Conservation (phyloP, 2,797 vertebrate species). For the Pangasius larnaudii region DNA sequence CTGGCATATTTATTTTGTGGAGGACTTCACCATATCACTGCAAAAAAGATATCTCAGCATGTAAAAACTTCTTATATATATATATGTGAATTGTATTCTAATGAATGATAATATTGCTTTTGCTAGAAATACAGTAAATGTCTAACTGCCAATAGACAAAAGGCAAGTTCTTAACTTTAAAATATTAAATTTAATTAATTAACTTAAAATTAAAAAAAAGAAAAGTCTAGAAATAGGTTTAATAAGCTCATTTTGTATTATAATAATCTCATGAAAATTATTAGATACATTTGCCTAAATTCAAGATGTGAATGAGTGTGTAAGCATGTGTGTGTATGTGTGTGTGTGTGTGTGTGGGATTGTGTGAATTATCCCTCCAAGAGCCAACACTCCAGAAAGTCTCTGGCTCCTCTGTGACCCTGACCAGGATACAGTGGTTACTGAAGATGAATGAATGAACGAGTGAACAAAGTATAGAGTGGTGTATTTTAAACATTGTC, state of each 20-base stretch:
- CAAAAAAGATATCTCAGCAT: background rate
- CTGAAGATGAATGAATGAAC: background rate
- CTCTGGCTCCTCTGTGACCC: background rate
- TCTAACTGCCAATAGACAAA: background rate
- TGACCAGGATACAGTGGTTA: background rate
- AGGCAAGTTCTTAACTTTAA: background rate
- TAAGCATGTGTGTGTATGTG: too few species aligned
- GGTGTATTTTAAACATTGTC: background rate
- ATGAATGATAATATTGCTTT: background rate
- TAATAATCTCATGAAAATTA: background rate
- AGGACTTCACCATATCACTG: background rate
- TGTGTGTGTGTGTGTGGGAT: too few species aligned
- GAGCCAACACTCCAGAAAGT: background rate
- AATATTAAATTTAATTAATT: too few species aligned
- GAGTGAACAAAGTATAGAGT: background rate
- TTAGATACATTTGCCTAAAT: background rate
- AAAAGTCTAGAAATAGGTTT: background rate
- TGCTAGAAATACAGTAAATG: conserved; percentile 1
- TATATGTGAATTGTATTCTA: background rate
- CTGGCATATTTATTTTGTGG: background rate
- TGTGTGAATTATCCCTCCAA: too few species aligned
- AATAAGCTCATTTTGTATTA: background rate
- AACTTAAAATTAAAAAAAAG: background rate
- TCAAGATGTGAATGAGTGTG: background rate
- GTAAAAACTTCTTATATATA: background rate